Conservation (phyloP, 2,797 vertebrate genomes). For the Girardinus metallicus region DNA sequence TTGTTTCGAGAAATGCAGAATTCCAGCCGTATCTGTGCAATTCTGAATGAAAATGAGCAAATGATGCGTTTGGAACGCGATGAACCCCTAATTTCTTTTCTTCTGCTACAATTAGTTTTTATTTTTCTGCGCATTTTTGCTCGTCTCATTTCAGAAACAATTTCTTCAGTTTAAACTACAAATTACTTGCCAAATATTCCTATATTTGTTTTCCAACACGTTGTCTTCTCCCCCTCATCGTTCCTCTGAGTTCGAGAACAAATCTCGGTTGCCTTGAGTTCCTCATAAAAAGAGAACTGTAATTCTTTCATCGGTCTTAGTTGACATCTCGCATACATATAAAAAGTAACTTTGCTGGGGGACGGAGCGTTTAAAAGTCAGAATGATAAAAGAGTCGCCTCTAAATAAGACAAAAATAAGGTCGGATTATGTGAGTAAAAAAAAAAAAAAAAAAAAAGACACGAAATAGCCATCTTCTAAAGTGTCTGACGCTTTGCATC, state of each 20-base stretch:
- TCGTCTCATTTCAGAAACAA: background rate
- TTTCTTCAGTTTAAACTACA: background rate
- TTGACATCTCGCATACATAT: constrained; percentile 6
- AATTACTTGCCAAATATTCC: background rate
- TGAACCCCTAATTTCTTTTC: background rate
- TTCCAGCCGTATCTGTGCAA: background rate
- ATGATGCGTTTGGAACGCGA: background rate
- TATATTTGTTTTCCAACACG: background rate
- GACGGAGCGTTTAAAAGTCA: constrained; percentile 26
- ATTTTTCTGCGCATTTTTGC: background rate
- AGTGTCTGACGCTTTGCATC: constrained; percentile 10
- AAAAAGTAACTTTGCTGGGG: background rate
- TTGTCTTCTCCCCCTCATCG: background rate
- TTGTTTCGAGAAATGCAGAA: background rate
- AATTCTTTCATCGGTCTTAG: background rate
- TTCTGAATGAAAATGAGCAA: background rate
- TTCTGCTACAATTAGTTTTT: background rate
- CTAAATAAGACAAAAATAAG: constrained; percentile 30
- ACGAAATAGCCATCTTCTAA: constrained; percentile 4
- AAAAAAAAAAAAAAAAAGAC: background rate
- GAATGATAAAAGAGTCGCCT: constrained; percentile 11
- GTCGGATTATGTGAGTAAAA: background rate
- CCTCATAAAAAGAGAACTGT: background rate
- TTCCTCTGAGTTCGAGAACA: background rate
- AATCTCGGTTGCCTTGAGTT: background rate